A percentile compares a stretch with the other conserved stretches of the same genome.
Conservation (phyloP, 2,797 vertebrate species). For the Catharus ustulatus region DNA sequence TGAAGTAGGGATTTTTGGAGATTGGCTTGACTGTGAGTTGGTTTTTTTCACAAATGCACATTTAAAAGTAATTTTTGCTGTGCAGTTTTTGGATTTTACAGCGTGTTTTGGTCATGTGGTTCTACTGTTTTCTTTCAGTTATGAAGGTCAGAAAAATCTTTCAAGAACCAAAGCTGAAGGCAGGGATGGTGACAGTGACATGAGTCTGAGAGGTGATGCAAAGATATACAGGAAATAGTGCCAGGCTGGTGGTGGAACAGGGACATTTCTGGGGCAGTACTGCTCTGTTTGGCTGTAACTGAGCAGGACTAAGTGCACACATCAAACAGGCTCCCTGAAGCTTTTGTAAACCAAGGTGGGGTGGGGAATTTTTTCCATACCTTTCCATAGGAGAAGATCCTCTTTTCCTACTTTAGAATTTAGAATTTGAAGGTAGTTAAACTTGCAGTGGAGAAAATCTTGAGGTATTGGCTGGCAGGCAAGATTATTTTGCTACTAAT, state of each 20-base stretch:
- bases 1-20: not conserved
- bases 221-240: not conserved
- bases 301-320: not conserved
- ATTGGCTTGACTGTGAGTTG: not conserved
- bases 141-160: not conserved
- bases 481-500: not conserved
- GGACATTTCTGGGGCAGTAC: not conserved
- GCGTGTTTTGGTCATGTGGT: not conserved
- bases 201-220: not conserved
- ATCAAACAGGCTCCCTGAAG: not conserved
- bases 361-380: not conserved
- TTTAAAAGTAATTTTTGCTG: not conserved
- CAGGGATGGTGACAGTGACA: not conserved
- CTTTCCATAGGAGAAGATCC: not conserved
- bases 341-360: not conserved
- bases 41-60: not conserved
- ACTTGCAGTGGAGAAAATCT: not conserved
- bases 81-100: not conserved
- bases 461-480: not conserved
- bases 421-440: not conserved
- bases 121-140: not conserved
- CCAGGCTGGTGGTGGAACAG: not conserved
- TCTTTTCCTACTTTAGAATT: not conserved
- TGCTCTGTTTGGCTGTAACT: not conserved
- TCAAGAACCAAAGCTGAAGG: not conserved